Conservation (phyloP, 2,888 invertebrate species). For the Aelia acuminata region DNA sequence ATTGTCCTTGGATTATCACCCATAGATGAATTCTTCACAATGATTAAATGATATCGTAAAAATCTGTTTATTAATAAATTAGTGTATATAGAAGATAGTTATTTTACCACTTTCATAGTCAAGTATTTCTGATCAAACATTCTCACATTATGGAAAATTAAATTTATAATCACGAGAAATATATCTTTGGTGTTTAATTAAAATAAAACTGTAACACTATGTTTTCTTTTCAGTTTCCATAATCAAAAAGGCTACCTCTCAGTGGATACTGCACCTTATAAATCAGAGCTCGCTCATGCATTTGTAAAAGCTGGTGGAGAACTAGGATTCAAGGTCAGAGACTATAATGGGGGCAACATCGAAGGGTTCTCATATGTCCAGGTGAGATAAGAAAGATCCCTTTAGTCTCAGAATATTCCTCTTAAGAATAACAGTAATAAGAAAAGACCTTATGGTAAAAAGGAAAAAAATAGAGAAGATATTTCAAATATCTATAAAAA, state of each 20-base stretch:
- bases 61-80: no score
- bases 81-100: no score
- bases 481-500: not conserved
- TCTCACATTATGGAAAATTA: not conserved
- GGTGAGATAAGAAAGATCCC: conserved; percentile 63
- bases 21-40: no score
- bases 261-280: conserved; percentile 73
- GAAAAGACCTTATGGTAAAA: not conserved
- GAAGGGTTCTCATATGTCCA: conserved; percentile 77
- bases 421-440: not conserved
- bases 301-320: conserved; percentile 77
- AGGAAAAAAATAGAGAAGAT: not conserved
- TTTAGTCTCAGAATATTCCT: not conserved
- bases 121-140: not conserved
- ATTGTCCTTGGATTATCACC: no score
- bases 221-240: conserved; percentile 70
- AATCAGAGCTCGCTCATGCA: conserved; percentile 74
- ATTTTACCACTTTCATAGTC: not conserved
- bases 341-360: conserved; percentile 76
- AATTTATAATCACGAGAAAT: not conserved
- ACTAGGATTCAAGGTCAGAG: conserved; percentile 74
- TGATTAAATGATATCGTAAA: no score
- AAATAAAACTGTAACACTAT: not conserved
- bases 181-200: not conserved
- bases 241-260: conserved; percentile 74